Evolutionary conservation across 2,888 invertebrate genomes (phyloP), one percentile per base, ranked within the genome.

Genomic region (Stomorhina lunata): DNA sequence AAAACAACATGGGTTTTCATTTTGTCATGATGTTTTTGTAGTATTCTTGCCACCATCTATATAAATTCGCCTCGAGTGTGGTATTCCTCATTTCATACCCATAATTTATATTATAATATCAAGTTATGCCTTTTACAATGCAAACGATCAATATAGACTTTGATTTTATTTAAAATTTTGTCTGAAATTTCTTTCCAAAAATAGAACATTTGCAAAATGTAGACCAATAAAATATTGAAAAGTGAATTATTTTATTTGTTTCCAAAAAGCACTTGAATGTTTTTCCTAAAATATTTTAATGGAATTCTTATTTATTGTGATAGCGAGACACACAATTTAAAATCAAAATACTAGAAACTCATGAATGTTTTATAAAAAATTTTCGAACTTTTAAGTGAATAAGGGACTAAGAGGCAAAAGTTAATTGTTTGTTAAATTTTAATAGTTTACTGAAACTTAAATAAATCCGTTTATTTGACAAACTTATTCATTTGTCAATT

Each of bases 271-370:
- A 40, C 53, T 29, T 10, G 20, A 43, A 43, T 37, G 1, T 71
- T 34, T 12, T 57, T 63, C 2, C 29, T 15, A 53, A 63, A 50
- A 17, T 20, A 73, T n/a, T 53, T 63, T 73, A 55, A 50, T 59
- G 66, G 50, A 40, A 37, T 65, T 71, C 32, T 25, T 68, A 29
- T 71, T 57, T 55, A 53, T 50, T 50, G n/a, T 61, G 7, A 66
- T 25, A 61, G 50, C 61, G 48, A 53, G 25, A 61, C 32, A 34
- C 25, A 4, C 15, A 12, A 69, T 20, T 55, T 45, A 2, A 66
- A 59, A 57, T 66, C 40, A 73, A 73, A 53, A 20, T 29, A 40
- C 17, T 40, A 20, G 27, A 12, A 40, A 61, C 22, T 45, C 5
- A 7, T 22, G 10, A 57, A 45, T n/a, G n/a, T n/a, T n/a, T n/a